Evolutionary conservation across 2,113 vertebrate species (phyloP).

Genomic region (Aphelocoma coerulescens): DNA sequence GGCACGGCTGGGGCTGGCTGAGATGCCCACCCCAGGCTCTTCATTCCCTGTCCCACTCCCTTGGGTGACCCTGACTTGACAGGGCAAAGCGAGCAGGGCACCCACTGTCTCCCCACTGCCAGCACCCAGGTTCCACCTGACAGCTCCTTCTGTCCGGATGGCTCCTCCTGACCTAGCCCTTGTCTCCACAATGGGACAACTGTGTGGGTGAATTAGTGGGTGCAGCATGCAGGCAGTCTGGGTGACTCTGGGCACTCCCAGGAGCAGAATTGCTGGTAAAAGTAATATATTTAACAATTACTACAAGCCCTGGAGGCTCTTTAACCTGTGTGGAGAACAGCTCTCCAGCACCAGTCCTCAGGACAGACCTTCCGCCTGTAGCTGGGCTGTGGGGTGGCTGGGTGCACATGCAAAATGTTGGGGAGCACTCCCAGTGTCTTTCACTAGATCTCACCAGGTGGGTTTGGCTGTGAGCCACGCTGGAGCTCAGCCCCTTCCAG

Average conservation of each 20-base stretch:
- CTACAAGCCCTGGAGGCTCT: neutral
- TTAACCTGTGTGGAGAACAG: neutral
- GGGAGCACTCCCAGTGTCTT: neutral
- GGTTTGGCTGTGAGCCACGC: neutral
- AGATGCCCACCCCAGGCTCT: neutral
- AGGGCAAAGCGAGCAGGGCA: neutral
- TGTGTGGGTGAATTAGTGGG: accelerated
- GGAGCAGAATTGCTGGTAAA: neutral
- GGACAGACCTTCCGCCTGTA: accelerated
- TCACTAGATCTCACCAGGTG: neutral
- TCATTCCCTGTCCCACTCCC: neutral
- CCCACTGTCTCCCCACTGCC: neutral
- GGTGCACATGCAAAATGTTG: neutral
- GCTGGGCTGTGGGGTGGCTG: neutral
- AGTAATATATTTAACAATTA: neutral
- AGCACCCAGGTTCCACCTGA: accelerated
- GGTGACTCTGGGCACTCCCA: neutral
- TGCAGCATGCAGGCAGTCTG: neutral
- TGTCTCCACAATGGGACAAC: accelerated
- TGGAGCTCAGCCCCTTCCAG: neutral
- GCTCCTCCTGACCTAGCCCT: neutral
- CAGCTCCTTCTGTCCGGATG: accelerated
- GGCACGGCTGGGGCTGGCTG: accelerated
- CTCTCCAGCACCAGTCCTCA: neutral
- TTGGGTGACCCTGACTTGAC: neutral